Evolutionary conservation across 1,140 invertebrate species (phyloP).

Genomic region (Eupeodes corollae): DNA sequence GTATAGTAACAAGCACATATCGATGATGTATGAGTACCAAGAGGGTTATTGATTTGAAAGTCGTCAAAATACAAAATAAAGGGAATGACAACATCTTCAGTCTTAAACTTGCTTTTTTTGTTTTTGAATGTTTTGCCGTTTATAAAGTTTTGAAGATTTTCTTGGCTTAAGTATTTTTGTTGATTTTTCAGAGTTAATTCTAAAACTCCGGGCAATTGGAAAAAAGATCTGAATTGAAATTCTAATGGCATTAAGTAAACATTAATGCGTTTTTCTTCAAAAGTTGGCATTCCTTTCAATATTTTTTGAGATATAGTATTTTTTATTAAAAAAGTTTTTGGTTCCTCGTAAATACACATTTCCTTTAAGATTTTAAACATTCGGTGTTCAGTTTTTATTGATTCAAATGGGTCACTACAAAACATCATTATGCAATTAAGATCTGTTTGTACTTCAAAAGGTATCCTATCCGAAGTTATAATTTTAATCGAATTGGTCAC

Average conservation of each 20-base stretch:
- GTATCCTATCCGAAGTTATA: not conserved
- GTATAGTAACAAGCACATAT: not conserved
- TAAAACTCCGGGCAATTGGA: not conserved
- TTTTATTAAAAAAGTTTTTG: not conserved
- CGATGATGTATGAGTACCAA: not conserved
- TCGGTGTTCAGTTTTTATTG: not conserved
- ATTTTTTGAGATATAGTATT: not conserved
- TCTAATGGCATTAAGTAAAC: not conserved
- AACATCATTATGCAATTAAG: not conserved
- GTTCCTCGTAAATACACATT: not conserved
- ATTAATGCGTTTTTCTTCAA: not conserved
- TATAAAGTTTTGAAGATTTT: too few species aligned
- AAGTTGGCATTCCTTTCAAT: not conserved
- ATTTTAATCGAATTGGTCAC: not conserved
- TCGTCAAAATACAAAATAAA: slow-evolving; percentile 3
- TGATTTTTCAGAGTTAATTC: not conserved
- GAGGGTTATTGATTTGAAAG: slow-evolving; percentile 5
- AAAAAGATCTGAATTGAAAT: slow-evolving; percentile 3
- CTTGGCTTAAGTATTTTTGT: not conserved
- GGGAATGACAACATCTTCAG: not conserved
- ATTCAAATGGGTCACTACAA: not conserved
- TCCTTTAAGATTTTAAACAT: not conserved
- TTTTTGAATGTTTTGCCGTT: not conserved
- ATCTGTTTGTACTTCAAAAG: not conserved
- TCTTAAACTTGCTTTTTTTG: not conserved